phyloP scores from a whole-genome alignment of 2,888 invertebrate species.

The Brenthis ino region DNA sequence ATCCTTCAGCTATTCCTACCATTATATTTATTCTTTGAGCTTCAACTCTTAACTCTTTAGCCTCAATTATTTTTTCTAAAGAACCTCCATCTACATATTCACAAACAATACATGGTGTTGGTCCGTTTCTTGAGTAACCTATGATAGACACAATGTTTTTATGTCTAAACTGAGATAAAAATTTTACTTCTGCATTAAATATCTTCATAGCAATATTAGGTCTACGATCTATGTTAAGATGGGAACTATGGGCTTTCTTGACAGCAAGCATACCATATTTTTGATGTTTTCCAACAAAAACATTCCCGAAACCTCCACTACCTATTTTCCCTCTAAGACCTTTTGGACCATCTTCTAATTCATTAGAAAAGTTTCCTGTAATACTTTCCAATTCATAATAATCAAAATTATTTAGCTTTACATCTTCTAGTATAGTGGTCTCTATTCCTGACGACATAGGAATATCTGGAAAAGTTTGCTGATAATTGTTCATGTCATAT shows the following conservation, averaged over 20 bases:
- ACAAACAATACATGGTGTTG: conserved; percentile 87
- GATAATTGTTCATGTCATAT: conserved; percentile 40
- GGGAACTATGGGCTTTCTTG: conserved; percentile 69
- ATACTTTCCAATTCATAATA: conserved; percentile 75
- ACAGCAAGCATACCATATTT: conserved; percentile 83
- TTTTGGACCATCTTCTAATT: conserved; percentile 48
- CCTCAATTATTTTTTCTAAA: conserved; percentile 84
- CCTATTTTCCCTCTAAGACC: conserved; percentile 79
- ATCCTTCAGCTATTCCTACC: conserved; percentile 85
- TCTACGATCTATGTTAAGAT: conserved; percentile 56
- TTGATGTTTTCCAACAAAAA: conserved; percentile 77
- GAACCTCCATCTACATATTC: conserved; percentile 90
- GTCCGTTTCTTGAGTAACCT: conserved; percentile 88
- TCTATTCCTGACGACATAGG: conserved; percentile 43
- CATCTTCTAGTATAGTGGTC: conserved; percentile 59
- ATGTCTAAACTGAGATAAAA: conserved; percentile 85
- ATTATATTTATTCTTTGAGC: conserved; percentile 83
- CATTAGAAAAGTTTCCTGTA: conserved; percentile 80
- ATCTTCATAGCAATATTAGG: conserved; percentile 71
- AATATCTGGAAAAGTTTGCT: conserved; percentile 52
- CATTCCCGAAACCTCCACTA: conserved; percentile 87
- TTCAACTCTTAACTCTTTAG: conserved; percentile 73
- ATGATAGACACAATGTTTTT: conserved; percentile 88
- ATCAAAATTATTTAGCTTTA: conserved; percentile 73
- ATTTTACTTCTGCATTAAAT: conserved; percentile 85